Evolutionary conservation across 2,888 invertebrate genomes (phyloP).

Genomic region (Ptilodon capucinus): DNA sequence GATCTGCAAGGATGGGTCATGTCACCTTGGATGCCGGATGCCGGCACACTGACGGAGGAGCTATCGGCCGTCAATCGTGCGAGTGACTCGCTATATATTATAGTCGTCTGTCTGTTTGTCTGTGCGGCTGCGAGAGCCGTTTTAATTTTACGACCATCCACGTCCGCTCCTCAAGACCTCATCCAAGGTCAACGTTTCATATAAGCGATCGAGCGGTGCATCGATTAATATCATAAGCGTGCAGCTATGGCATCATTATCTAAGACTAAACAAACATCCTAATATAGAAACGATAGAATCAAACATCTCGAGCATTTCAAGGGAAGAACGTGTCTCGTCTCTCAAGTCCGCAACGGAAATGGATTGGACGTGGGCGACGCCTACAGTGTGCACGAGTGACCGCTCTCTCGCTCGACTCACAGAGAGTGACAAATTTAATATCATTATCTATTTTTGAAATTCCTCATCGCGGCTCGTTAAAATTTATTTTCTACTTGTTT

Average conservation of each 20-base stretch:
- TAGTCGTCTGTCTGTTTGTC: slow-evolving; percentile 68
- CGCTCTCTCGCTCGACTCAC: slow-evolving; percentile 55
- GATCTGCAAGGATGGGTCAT: slow-evolving; percentile 74
- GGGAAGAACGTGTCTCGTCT: slow-evolving; percentile 54
- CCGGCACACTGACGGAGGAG: slow-evolving; percentile 66
- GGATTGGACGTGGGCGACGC: slow-evolving; percentile 71
- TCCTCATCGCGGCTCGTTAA: slow-evolving; percentile 36
- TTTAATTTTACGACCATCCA: slow-evolving; percentile 76
- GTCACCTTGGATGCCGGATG: slow-evolving; percentile 81
- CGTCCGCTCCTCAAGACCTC: slow-evolving; percentile 72
- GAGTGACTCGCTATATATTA: slow-evolving; percentile 72
- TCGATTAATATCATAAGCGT: slow-evolving; percentile 41
- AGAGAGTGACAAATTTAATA: slow-evolving; percentile 64
- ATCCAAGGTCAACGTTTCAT: slow-evolving; percentile 67
- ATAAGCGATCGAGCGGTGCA: slow-evolving; percentile 45
- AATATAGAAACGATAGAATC: slow-evolving; percentile 25
- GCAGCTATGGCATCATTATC: neutral
- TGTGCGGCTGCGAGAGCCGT: slow-evolving; percentile 62
- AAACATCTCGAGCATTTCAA: slow-evolving; percentile 38
- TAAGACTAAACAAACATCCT: neutral
- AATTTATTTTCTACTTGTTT: slow-evolving; percentile 45
- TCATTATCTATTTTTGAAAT: slow-evolving; percentile 59
- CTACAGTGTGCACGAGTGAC: slow-evolving; percentile 63
- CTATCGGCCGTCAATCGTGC: slow-evolving; percentile 79
- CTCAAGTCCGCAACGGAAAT: slow-evolving; percentile 63